These are phyloP conservation scores for Steromphala cineraria DNA, from an alignment of 2,888 invertebrate species.

Conservation along the genomic window DNA sequence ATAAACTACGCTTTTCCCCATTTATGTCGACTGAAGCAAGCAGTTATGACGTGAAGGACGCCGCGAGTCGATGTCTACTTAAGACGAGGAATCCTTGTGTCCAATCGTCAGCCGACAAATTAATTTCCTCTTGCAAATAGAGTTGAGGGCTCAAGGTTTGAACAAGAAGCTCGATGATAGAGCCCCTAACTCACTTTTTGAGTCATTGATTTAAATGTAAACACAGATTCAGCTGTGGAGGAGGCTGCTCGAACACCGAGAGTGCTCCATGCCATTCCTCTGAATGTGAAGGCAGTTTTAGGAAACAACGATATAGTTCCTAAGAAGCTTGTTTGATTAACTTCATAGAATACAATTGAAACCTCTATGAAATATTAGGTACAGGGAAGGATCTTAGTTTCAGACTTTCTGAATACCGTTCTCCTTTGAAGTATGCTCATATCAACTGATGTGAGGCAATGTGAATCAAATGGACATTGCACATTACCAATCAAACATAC, in stretches of 20 bases:
- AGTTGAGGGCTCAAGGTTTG: not conserved
- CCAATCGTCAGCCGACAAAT: not conserved
- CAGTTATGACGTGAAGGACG: not conserved
- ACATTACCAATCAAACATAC: no score
- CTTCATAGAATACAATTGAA: no score
- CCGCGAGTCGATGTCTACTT: not conserved
- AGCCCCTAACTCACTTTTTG: not conserved
- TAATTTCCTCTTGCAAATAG: slow-evolving; percentile 2
- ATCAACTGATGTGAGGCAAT: no score
- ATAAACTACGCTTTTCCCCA: not conserved
- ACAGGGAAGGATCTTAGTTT: no score
- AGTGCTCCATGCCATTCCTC: no score
- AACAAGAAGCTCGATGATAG: not conserved
- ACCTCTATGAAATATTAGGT: no score
- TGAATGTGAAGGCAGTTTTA: no score
- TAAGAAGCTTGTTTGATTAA: no score
- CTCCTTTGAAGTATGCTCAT: no score
- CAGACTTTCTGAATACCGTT: no score
- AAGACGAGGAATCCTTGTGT: not conserved
- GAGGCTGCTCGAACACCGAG: not conserved
- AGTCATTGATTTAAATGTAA: not conserved
- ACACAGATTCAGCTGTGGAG: not conserved
- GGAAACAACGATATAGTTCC: no score
- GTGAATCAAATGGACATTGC: no score
- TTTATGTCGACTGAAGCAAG: not conserved